Percentiles rank a stretch among this genome's conserved stretches.
phyloP scores from a whole-genome alignment of 2,113 vertebrate species.

The Mellivora capensis region DNA sequence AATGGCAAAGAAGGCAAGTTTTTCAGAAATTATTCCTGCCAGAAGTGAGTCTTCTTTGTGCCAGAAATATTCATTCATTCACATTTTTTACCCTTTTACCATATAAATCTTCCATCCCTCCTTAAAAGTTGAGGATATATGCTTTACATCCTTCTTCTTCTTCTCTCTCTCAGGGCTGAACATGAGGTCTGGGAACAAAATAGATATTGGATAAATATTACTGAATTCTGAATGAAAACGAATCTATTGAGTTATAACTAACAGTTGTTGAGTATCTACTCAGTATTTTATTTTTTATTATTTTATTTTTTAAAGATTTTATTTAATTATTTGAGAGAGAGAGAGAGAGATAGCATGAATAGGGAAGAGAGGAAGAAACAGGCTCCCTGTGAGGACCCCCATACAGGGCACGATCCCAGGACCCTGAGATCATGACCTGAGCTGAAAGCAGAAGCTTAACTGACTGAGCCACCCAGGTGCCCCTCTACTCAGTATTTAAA shows the following conservation, averaged over 20 bases:
- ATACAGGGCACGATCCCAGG: fast-evolving
- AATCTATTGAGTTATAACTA: background rate
- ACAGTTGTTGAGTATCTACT: background rate
- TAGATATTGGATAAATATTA: background rate
- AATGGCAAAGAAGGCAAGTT: background rate
- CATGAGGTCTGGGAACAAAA: background rate
- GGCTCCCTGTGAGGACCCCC: background rate
- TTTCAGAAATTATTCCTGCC: background rate
- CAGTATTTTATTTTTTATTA: background rate
- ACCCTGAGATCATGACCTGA: background rate
- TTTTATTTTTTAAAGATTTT: background rate
- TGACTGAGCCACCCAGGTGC: background rate
- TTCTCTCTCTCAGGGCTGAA: background rate
- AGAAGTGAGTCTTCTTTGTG: background rate
- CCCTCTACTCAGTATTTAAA: background rate
- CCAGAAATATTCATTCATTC: background rate
- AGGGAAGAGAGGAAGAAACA: background rate
- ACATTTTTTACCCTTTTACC: background rate
- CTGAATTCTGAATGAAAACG: background rate
- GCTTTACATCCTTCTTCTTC: background rate
- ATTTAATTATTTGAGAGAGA: background rate
- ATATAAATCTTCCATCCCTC: background rate
- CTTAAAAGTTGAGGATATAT: background rate
- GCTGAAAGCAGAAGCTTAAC: background rate
- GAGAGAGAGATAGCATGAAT: background rate